These are phyloP conservation scores for Prionailurus bengalensis DNA, from an alignment of 2,113 vertebrate species.

Conservation along the genomic window DNA sequence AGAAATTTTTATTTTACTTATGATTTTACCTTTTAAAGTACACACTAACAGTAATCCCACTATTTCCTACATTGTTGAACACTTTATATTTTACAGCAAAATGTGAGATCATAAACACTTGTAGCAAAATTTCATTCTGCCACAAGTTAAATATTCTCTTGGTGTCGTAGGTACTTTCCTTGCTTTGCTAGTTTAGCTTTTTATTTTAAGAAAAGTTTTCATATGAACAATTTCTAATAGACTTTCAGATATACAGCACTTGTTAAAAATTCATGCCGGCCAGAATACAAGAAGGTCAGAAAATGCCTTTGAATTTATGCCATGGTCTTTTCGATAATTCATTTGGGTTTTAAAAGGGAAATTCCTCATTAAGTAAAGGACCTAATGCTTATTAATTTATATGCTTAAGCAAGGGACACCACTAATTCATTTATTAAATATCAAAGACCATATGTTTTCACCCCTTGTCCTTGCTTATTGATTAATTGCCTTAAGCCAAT, in stretches of 20 bases:
- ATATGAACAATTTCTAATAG: slow-evolving; percentile 85
- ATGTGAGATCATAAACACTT: slow-evolving; percentile 69
- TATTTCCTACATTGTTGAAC: slow-evolving; percentile 63
- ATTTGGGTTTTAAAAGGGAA: slow-evolving; percentile 90
- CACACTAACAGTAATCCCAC: slow-evolving; percentile 65
- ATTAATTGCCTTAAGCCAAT: slow-evolving; percentile 84
- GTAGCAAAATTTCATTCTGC: slow-evolving; percentile 75
- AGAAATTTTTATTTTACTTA: not conserved
- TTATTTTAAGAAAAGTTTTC: slow-evolving; percentile 74
- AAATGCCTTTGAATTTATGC: slow-evolving; percentile 91
- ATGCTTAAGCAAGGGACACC: slow-evolving; percentile 82
- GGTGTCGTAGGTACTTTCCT: slow-evolving; percentile 76
- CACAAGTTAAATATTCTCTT: slow-evolving; percentile 81
- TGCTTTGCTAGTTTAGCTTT: slow-evolving; percentile 75
- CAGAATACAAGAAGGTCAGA: slow-evolving; percentile 90
- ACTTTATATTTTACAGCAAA: slow-evolving; percentile 83
- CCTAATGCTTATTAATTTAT: slow-evolving; percentile 90
- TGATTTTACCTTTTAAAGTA: slow-evolving; percentile 69
- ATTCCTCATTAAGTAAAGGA: slow-evolving; percentile 88
- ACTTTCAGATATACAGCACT: slow-evolving; percentile 86
- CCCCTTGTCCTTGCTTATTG: slow-evolving; percentile 84
- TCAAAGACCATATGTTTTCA: slow-evolving; percentile 88
- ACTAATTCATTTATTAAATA: slow-evolving; percentile 91
- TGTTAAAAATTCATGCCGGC: slow-evolving; percentile 90
- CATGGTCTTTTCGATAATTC: slow-evolving; percentile 89